Percentiles rank a stretch among this genome's conserved stretches.
Evolutionary conservation across 53 echinoderm and acorn worm species (phyloP).

Genomic region (Arbacia lixula): DNA sequence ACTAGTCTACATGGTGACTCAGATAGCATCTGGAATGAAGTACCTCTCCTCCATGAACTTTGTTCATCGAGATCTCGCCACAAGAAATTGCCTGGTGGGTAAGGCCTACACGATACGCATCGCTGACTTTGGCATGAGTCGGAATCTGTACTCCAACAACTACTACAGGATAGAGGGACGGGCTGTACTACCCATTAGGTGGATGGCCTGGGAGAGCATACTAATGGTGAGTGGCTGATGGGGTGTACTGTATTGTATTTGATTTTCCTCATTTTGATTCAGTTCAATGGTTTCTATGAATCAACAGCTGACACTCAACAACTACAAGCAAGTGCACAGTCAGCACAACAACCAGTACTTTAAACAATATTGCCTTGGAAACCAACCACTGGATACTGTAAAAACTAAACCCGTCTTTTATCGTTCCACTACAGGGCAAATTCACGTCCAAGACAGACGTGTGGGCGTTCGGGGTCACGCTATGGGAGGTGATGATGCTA

Average conservation of each 20-base stretch:
- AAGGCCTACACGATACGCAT: slow-evolving; percentile 93
- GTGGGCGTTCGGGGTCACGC: slow-evolving; percentile 97
- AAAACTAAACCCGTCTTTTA: too few relatives aligned
- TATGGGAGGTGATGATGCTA: slow-evolving; percentile 98
- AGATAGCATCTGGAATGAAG: slow-evolving; percentile 98
- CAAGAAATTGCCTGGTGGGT: slow-evolving; percentile 96
- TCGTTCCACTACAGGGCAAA: too few relatives aligned
- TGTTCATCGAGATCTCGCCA: slow-evolving; percentile 97
- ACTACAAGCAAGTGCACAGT: too few relatives aligned
- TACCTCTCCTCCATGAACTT: slow-evolving; percentile 92
- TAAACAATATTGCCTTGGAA: too few relatives aligned
- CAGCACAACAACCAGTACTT: too few relatives aligned
- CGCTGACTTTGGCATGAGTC: slow-evolving; percentile 99
- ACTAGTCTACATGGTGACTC: slow-evolving; percentile 93
- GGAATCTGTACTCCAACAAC: slow-evolving; percentile 92
- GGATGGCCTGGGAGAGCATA: slow-evolving; percentile 99
- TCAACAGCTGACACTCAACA: too few relatives aligned
- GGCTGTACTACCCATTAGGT: slow-evolving; percentile 91
- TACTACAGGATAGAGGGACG: slow-evolving; percentile 97
- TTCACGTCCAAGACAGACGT: slow-evolving; percentile 91
- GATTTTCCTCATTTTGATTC: too few relatives aligned
- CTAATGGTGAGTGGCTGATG: slow-evolving; percentile 84
- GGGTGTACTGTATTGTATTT: too few relatives aligned
- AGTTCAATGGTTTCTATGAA: too few relatives aligned
- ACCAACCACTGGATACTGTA: too few relatives aligned